Evolutionary conservation across 2,113 vertebrate genomes (phyloP), one percentile per base, ranked within the genome.

Genomic region (Hemichromis elongatus): DNA sequence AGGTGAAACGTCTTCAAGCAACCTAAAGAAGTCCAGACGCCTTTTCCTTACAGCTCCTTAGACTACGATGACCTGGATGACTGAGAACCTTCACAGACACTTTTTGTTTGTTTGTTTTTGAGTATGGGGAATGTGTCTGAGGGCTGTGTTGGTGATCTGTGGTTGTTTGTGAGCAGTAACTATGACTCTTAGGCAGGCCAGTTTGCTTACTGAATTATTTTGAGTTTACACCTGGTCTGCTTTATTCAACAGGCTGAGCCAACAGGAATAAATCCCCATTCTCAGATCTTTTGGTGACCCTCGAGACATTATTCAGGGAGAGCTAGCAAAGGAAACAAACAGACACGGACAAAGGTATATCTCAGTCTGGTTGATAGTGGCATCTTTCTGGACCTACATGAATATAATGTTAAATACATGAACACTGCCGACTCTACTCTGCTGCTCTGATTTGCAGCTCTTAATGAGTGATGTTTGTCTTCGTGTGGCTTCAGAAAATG

Each of bases 361-460:
- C 35, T 54, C 35, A 77, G 30, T 84, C 73, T 53, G 54, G 33
- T 73, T 33, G 35, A 57, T 24, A 61, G 8, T 40, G 52, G 21
- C 26, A 16, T 84, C n/a, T 40, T 68, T n/a, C 85, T 79, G 82
- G 83, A 85, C 80, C 42, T 79, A 66, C 50, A 21, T 37, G 19
- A 73, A 79, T 63, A 81, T 63, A 82, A 35, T 61, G 26, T 81
- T 73, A 40, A 82, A 83, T 78, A 66, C 52, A 53, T 81, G 10
- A 90, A 83, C 82, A 84, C 81, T 90, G 87, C 83, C 16, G 6
- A 83, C 52, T 79, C 85, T 87, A 88, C 9, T 21, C 19, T 47
- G 9, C 45, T 33, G 45, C 82, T 79, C 66, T 82, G 28, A 5
- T 87, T 61, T 84, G 77, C 79, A 86, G 81, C 79, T 89, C 80